phyloP scores from a whole-genome alignment of 1,140 invertebrate genomes.

The Drosophila pachea region DNA sequence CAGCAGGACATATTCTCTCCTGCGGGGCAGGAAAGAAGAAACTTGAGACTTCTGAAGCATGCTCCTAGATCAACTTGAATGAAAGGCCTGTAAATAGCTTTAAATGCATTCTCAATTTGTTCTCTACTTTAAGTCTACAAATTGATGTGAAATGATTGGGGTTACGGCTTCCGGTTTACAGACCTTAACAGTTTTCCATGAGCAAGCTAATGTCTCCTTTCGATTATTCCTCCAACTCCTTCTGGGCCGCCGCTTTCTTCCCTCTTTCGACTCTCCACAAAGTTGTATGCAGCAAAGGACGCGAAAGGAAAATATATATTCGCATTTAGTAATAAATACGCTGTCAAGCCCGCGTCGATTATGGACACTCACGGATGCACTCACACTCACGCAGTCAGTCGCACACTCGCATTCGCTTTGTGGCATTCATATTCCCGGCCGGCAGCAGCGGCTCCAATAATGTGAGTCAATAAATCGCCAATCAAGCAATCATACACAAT shows the following conservation, averaged over 20 bases:
- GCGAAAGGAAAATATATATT: conserved; percentile 45
- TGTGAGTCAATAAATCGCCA: conserved; percentile 78
- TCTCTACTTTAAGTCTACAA: conserved; percentile 1
- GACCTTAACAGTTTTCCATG: conserved; percentile 58
- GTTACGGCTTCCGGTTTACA: conserved; percentile 66
- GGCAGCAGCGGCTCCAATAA: conserved; percentile 72
- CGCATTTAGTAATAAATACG: conserved; percentile 74
- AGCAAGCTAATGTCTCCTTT: conserved; percentile 40
- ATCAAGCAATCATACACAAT: conserved; percentile 78
- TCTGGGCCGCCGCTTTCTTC: background rate
- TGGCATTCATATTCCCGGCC: conserved; percentile 24
- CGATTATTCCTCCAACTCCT: background rate
- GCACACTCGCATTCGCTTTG: conserved; percentile 11
- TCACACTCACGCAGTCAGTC: conserved; percentile 26
- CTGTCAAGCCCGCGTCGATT: conserved; percentile 72
- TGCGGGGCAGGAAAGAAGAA: background rate
- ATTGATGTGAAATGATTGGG: conserved; percentile 33
- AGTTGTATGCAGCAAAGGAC: background rate
- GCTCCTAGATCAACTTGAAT: conserved; percentile 6
- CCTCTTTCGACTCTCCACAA: background rate
- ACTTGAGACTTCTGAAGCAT: background rate
- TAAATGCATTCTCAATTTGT: background rate
- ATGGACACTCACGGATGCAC: conserved; percentile 73
- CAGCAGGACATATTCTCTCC: too few species aligned
- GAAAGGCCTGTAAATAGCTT: conserved; percentile 5